phyloP scores from a whole-genome alignment of 2,113 vertebrate species.

The Reinhardtius hippoglossoides region DNA sequence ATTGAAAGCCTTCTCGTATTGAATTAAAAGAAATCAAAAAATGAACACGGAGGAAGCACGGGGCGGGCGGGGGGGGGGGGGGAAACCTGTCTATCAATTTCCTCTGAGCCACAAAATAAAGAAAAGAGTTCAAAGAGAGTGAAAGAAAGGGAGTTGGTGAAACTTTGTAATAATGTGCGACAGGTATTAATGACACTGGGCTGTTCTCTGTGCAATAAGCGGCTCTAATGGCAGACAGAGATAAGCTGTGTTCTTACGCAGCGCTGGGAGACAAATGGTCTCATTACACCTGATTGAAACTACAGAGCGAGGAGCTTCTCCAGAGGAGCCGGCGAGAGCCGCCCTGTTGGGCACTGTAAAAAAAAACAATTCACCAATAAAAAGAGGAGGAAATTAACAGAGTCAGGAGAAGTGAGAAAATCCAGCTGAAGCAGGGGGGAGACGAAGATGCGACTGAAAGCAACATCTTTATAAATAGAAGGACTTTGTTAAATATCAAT shows the following conservation, averaged over 20 bases:
- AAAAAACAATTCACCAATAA: conserved; percentile 2
- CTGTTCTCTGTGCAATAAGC: conserved; percentile 58
- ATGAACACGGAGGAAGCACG: not conserved
- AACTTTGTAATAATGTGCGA: conserved; percentile 49
- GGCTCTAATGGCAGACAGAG: conserved; percentile 65
- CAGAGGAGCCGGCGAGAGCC: conserved; percentile 28
- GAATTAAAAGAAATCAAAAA: conserved; percentile 18
- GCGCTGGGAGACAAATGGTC: conserved; percentile 71
- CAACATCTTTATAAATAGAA: too few species aligned
- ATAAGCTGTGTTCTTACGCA: conserved; percentile 66
- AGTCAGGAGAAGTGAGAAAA: not conserved
- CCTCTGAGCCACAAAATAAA: not conserved
- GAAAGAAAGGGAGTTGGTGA: conserved; percentile 22
- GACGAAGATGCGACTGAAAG: not conserved
- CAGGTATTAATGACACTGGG: conserved; percentile 66
- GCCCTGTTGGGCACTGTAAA: conserved; percentile 21
- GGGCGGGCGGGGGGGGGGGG: too few species aligned
- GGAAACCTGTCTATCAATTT: not conserved
- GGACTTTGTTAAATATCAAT: too few species aligned
- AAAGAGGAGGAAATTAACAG: conserved; percentile 5
- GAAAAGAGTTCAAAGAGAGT: not conserved
- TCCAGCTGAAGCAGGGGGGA: not conserved
- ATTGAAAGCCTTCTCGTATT: conserved; percentile 1
- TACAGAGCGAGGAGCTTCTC: conserved; percentile 48
- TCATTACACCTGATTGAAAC: conserved; percentile 74